Evolutionary conservation across 2,113 vertebrate species (phyloP).

Genomic region (Bettongia penicillata): DNA sequence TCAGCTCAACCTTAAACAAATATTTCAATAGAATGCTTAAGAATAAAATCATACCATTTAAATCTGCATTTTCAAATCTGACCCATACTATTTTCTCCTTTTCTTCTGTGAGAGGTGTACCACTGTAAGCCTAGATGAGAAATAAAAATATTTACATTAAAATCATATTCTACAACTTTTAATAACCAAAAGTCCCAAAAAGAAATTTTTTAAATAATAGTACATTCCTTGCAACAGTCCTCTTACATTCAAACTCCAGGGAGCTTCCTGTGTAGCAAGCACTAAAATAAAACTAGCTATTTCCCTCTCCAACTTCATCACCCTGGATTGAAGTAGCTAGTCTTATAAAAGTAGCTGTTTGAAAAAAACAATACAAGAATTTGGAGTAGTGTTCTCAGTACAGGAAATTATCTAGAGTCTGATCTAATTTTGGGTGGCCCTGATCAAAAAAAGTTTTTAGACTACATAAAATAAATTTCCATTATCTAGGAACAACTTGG

Average conservation of each 20-base stretch:
- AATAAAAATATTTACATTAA: conserved; percentile 61
- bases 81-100: conserved; percentile 99
- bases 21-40: conserved; percentile 43
- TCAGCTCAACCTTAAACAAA: conserved; percentile 45
- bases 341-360: not conserved
- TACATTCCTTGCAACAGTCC: not conserved
- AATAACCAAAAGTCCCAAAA: conserved; percentile 43
- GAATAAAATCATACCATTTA: conserved; percentile 90
- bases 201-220: not conserved
- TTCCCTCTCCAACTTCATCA: conserved; percentile 1
- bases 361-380: not conserved
- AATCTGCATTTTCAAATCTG: conserved; percentile 97
- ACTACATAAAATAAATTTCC: not conserved
- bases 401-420: conserved; percentile 17
- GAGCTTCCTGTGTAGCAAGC: not conserved
- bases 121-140: conserved; percentile 91
- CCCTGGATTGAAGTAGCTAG: not conserved
- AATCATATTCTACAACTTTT: conserved; percentile 17
- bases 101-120: conserved; percentile 93
- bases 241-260: not conserved
- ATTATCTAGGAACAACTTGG: not conserved
- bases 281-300: conserved; percentile 2
- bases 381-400: conserved; percentile 27
- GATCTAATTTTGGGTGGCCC: not conserved
- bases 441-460: conserved; percentile 8